Conservation (phyloP, 2,797 vertebrate genomes). For the Centroberyx gerrardi region DNA sequence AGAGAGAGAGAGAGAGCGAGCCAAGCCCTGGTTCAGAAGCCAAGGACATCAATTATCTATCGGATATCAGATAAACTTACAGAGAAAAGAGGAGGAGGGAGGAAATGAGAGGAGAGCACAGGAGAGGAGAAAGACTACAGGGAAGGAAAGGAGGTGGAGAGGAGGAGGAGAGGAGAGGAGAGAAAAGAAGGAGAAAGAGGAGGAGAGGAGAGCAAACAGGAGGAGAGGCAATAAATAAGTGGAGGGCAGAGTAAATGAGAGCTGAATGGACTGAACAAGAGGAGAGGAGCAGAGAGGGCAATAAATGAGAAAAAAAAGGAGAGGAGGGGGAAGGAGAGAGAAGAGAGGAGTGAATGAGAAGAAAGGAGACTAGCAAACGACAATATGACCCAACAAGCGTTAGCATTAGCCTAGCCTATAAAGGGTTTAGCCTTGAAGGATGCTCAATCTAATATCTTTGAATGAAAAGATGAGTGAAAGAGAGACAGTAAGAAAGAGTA, state of each 20-base stretch:
- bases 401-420: neutral
- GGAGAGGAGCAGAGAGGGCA: too few species aligned
- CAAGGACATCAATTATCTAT: slow-evolving; percentile 11
- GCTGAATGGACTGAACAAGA: too few species aligned
- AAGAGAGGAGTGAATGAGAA: neutral
- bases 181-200: neutral
- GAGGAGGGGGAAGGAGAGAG: neutral
- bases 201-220: neutral
- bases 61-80: neutral
- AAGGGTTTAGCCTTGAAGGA: neutral
- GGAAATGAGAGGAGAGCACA: neutral
- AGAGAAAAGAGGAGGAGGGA: neutral
- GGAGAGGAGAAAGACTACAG: neutral
- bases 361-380: neutral
- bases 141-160: neutral
- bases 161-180: neutral
- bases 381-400: neutral
- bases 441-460: neutral
- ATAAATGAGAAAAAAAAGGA: too few species aligned
- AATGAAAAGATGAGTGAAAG: too few species aligned
- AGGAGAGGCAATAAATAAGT: neutral
- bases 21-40: neutral
- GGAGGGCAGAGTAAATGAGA: neutral
- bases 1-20: too few species aligned
- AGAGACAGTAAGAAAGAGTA: neutral